Evolutionary conservation across 2,797 vertebrate genomes (phyloP).

Genomic region (Fringilla coelebs): DNA sequence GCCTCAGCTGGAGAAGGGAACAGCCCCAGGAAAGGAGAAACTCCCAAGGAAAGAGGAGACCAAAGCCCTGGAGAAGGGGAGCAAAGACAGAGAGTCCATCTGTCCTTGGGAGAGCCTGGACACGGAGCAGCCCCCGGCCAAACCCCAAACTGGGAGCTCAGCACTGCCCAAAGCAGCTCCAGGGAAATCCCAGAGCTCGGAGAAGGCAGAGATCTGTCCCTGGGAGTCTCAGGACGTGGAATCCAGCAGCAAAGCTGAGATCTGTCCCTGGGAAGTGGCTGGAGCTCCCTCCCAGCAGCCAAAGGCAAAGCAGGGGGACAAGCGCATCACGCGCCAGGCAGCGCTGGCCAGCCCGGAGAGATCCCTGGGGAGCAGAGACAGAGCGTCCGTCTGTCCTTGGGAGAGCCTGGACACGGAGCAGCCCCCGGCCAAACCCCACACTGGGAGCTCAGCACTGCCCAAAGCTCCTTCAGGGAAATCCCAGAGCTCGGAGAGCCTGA

Average conservation of each 20-base stretch:
- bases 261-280: no score
- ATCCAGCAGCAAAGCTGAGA: no score
- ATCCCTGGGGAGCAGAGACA: no score
- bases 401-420: background rate
- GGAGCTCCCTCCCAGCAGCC: no score
- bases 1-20: background rate
- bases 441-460: no score
- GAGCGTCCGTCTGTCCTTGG: no score
- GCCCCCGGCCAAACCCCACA: background rate
- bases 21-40: rapidly evolving
- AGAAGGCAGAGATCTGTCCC: background rate
- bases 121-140: rapidly evolving
- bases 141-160: background rate
- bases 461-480: background rate
- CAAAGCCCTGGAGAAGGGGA: background rate
- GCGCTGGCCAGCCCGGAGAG: no score
- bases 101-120: rapidly evolving
- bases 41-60: rapidly evolving
- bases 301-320: no score
- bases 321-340: no score
- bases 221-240: background rate
- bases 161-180: rapidly evolving
- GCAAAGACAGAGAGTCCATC: rapidly evolving
- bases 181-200: background rate
- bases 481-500: background rate